A percentile compares a stretch with the other conserved stretches of the same genome.
These are phyloP conservation scores for human DNA, from an alignment of 2,113 vertebrate species.

Conservation along the genomic window GRCh38 chr5:58432501-58433000, in stretches of 20 bases:
- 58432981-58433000: not conserved
- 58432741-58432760: not conserved
- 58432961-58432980: not conserved
- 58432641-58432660: not conserved
- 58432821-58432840: not conserved
- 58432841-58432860: not conserved
- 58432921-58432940: not conserved
- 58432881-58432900: not conserved
- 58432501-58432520: not conserved
- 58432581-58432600: not conserved
- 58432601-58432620: not conserved
- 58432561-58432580: not conserved
- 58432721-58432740: not conserved
- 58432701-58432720: not conserved
- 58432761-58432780: not conserved
- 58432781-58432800: not conserved
- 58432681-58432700: not conserved
- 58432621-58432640: not conserved
- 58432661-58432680: not conserved
- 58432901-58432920: not conserved
- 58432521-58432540: not conserved
- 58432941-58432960: not conserved
- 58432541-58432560: not conserved
- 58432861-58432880: not conserved
- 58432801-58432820: not conserved